phyloP scores from a whole-genome alignment of 2,797 vertebrate species.

The Myotis myotis region DNA sequence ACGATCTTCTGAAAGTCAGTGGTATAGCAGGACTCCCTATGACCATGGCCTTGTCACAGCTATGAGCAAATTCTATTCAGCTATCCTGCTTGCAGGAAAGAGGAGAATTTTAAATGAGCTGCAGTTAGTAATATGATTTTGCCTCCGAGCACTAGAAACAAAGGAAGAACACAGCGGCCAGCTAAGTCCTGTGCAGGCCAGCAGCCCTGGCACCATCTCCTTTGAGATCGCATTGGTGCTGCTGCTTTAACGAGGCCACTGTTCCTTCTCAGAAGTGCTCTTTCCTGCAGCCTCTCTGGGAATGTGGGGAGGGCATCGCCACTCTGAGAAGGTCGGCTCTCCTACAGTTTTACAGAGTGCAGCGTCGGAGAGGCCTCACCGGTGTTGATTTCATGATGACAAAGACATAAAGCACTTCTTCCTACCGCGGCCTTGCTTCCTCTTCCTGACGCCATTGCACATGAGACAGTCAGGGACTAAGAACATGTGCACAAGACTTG shows the following conservation, averaged over 20 bases:
- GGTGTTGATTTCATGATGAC: not conserved
- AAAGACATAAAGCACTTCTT: not conserved
- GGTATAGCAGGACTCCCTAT: not conserved
- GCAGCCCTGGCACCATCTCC: rapidly evolving
- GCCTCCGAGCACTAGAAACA: not conserved
- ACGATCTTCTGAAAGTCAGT: not conserved
- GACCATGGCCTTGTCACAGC: not conserved
- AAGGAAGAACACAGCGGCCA: not conserved
- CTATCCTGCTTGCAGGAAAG: not conserved
- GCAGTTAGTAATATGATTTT: not conserved
- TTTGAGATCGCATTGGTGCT: too few species aligned
- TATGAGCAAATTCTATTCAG: not conserved
- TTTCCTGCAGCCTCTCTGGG: not conserved
- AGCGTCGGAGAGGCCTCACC: not conserved
- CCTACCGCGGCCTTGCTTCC: not conserved
- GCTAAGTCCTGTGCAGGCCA: too few species aligned
- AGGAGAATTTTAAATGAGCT: not conserved
- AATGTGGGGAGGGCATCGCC: not conserved
- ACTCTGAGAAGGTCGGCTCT: not conserved
- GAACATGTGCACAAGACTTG: not conserved
- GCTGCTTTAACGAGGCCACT: not conserved
- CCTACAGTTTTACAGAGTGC: not conserved
- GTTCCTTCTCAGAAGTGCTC: not conserved
- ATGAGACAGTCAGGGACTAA: not conserved
- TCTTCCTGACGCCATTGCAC: not conserved